Percentiles rank a stretch among this genome's conserved stretches.
Evolutionary conservation across 1,140 invertebrate species (phyloP).

Genomic region (Holotrichia oblita): DNA sequence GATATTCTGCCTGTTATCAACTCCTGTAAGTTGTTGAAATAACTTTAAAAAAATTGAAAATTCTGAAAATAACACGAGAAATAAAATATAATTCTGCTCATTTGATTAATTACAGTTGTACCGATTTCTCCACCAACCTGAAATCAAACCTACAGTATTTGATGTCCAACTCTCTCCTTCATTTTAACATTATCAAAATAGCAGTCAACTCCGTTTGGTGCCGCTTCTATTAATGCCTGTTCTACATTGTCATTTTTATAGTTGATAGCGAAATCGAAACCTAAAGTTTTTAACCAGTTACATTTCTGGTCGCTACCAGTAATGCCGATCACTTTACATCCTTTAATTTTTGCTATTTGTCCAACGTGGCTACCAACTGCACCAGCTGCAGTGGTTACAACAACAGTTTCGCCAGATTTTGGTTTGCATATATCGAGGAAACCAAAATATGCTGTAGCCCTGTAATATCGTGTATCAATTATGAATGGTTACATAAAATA

Average conservation of each 20-base stretch:
- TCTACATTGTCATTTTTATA: conserved; percentile 71
- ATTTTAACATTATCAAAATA: conserved; percentile 76
- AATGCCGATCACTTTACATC: conserved; percentile 74
- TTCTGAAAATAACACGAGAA: too few species aligned
- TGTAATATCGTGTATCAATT: conserved; percentile 53
- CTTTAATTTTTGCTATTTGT: conserved; percentile 77
- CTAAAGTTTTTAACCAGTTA: conserved; percentile 66
- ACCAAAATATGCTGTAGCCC: conserved; percentile 77
- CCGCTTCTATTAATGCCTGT: conserved; percentile 65
- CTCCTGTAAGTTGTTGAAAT: too few species aligned
- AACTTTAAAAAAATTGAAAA: too few species aligned
- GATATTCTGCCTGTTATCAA: too few species aligned
- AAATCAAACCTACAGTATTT: conserved; percentile 14
- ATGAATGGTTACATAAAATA: background rate
- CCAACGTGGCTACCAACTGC: conserved; percentile 74
- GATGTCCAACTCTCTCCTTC: background rate
- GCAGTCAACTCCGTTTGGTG: conserved; percentile 73
- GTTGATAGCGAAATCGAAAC: conserved; percentile 74
- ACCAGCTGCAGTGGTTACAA: conserved; percentile 72
- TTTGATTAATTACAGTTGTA: conserved; percentile 49
- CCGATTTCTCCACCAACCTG: conserved; percentile 60
- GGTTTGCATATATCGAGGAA: conserved; percentile 59
- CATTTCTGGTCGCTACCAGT: conserved; percentile 75
- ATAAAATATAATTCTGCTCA: conserved; percentile 48
- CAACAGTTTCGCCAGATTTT: conserved; percentile 71